Conservation (phyloP, 2,888 invertebrate genomes). For the Tromatobia lineatoria region DNA sequence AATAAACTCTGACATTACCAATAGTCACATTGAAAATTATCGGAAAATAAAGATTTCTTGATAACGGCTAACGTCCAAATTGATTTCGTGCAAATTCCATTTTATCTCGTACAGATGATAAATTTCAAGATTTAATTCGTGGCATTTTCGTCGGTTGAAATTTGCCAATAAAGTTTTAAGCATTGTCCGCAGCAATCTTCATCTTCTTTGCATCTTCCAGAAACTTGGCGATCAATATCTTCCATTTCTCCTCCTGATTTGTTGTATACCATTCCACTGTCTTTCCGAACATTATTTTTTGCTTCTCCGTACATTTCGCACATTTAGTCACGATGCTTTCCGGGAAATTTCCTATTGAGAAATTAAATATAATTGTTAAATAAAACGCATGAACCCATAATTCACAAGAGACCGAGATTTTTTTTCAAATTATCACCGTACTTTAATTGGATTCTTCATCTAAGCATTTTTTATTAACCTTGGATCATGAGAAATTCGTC, state of each 20-base stretch:
- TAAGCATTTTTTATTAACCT: too few relatives aligned
- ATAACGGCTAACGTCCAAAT: background rate
- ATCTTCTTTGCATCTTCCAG: constrained; percentile 70
- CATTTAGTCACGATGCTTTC: constrained; percentile 78
- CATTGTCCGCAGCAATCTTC: constrained; percentile 43
- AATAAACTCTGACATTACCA: background rate
- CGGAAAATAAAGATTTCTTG: background rate
- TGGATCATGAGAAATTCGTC: too few relatives aligned
- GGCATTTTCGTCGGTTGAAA: background rate
- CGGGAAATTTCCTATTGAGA: constrained; percentile 72
- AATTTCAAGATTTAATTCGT: background rate
- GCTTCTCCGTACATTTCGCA: constrained; percentile 77
- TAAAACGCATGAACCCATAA: background rate
- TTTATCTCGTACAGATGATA: background rate
- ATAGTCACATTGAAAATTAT: background rate
- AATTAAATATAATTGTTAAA: background rate
- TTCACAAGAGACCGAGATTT: too few relatives aligned
- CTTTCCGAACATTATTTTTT: constrained; percentile 73
- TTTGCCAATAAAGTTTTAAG: background rate
- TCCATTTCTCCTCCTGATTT: constrained; percentile 75
- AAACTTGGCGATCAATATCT: constrained; percentile 70
- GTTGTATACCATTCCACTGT: constrained; percentile 77
- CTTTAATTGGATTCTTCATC: too few relatives aligned
- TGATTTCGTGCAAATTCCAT: background rate
- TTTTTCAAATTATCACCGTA: too few relatives aligned